A percentile compares a stretch with the other conserved stretches of the same genome.
Conservation (phyloP, 2,113 vertebrate genomes). For the Panurus biarmicus region DNA sequence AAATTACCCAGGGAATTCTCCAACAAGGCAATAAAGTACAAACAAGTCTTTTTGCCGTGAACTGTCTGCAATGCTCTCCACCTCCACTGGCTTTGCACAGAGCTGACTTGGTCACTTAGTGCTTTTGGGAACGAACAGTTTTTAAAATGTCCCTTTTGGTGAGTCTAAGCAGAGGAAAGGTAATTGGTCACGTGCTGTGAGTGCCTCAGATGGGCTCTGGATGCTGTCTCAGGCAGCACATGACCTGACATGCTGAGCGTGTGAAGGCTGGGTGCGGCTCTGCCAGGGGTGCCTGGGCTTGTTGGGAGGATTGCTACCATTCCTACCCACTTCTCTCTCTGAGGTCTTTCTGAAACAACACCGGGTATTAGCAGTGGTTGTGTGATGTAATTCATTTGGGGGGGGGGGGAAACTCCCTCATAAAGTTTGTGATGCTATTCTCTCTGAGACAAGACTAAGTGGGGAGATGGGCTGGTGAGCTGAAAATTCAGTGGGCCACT, state of each 20-base stretch:
- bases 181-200: neutral
- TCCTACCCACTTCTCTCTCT: neutral
- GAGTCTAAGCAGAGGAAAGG: neutral
- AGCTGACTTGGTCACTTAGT: neutral
- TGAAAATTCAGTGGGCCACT: neutral
- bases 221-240: neutral
- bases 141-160: neutral
- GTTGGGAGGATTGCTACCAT: slow-evolving; percentile 11
- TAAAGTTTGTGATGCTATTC: neutral
- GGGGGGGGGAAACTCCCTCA: neutral
- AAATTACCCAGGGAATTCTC: slow-evolving; percentile 16
- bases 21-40: neutral
- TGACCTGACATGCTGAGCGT: neutral
- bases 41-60: neutral
- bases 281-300: slow-evolving; percentile 26
- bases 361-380: neutral
- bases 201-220: neutral
- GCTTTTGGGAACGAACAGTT: neutral
- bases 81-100: neutral
- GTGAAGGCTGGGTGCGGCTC: neutral
- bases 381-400: neutral
- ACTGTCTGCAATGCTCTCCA: neutral
- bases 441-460: neutral
- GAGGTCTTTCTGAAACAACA: neutral
- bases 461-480: neutral